Conservation (phyloP, 2,113 vertebrate genomes). For the Grammomys surdaster region DNA sequence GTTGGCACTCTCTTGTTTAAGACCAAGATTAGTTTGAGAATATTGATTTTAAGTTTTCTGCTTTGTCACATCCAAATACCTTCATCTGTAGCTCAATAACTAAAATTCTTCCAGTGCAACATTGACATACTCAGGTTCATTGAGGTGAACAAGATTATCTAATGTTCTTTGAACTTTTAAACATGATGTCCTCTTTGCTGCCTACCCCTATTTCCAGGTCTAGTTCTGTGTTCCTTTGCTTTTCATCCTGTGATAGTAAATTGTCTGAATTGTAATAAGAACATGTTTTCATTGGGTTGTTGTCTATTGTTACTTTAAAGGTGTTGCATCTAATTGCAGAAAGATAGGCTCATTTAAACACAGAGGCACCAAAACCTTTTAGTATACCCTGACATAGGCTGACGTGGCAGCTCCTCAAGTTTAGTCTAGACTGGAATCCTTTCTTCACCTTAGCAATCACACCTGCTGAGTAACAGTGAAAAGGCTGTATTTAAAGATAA, state of each 20-base stretch:
- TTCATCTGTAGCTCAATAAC: neutral
- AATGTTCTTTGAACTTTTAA: neutral
- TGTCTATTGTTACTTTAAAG: constrained; percentile 17
- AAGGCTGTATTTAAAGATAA: neutral
- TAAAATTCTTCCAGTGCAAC: neutral
- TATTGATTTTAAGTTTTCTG: neutral
- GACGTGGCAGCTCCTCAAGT: neutral
- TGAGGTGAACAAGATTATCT: neutral
- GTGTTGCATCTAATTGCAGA: constrained; percentile 11
- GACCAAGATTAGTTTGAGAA: neutral
- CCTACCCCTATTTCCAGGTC: neutral
- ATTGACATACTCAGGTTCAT: neutral
- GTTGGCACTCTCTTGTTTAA: neutral
- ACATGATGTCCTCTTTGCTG: neutral
- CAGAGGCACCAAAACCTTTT: neutral
- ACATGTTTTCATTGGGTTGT: neutral
- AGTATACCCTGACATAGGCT: neutral
- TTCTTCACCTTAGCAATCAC: neutral
- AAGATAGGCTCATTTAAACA: neutral
- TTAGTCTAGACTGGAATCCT: neutral
- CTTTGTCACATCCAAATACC: neutral
- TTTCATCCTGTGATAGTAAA: neutral
- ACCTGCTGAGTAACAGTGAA: neutral
- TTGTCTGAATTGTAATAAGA: neutral
- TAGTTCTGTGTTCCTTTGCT: neutral